Evolutionary conservation across 2,888 invertebrate genomes (phyloP).

Genomic region (Xylophagus ater): DNA sequence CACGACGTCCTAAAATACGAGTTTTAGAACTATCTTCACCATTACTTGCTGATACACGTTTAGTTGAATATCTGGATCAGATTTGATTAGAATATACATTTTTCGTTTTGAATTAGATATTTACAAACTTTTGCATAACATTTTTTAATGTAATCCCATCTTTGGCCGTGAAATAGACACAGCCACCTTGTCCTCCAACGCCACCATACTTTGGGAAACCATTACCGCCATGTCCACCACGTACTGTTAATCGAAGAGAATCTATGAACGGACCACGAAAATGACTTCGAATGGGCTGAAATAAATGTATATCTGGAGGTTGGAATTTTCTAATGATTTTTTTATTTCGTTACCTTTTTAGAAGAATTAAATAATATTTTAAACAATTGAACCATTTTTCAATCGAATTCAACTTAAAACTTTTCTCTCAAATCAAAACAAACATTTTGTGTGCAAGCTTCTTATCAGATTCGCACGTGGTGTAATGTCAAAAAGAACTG

Average conservation of each 20-base stretch:
- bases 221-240: conserved; percentile 69
- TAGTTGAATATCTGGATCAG: conserved; percentile 42
- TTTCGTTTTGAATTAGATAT: conserved; percentile 17
- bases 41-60: conserved; percentile 51
- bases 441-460: background rate
- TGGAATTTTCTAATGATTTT: background rate
- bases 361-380: conserved; percentile 27
- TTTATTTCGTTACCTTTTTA: conserved; percentile 24
- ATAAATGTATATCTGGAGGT: too few relatives aligned
- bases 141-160: conserved; percentile 47
- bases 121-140: conserved; percentile 35
- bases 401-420: background rate
- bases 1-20: conserved; percentile 64
- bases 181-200: conserved; percentile 83
- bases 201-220: conserved; percentile 73
- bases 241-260: conserved; percentile 63
- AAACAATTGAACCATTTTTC: conserved; percentile 31
- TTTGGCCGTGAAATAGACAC: conserved; percentile 60
- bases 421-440: background rate
- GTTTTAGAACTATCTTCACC: conserved; percentile 67
- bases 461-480: conserved; percentile 6
- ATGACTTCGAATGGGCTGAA: conserved; percentile 27
- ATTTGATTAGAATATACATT: conserved; percentile 22
- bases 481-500: conserved; percentile 12
- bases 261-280: conserved; percentile 56